These are phyloP conservation scores for Trachelus iudaicus DNA, from an alignment of 2,888 invertebrate species.

Conservation along the genomic window DNA sequence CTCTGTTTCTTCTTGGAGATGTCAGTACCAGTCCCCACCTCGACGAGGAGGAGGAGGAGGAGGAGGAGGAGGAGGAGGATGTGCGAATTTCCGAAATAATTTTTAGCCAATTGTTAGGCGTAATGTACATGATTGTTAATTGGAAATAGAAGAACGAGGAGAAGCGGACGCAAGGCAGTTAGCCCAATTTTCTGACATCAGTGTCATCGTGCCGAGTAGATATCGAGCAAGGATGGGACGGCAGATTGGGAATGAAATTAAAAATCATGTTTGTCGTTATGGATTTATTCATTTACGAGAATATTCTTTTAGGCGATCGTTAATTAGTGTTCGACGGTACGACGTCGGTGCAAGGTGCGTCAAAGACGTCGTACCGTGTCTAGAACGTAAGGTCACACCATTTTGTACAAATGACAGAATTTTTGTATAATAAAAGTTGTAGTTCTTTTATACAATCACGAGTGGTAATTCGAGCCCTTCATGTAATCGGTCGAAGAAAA, in stretches of 20 bases:
- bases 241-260: neutral
- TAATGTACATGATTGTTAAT: neutral
- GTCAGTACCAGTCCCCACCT: neutral
- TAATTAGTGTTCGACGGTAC: neutral
- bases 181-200: neutral
- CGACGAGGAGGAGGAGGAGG: neutral
- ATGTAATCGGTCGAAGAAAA: neutral
- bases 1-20: neutral
- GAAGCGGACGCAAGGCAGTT: neutral
- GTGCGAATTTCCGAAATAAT: neutral
- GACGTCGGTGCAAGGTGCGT: neutral
- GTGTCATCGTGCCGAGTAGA: neutral
- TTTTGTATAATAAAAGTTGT: slow-evolving; percentile 51
- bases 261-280: neutral
- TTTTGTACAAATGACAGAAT: slow-evolving; percentile 52
- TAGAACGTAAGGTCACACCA: slow-evolving; percentile 33
- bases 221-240: neutral
- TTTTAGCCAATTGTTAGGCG: neutral
- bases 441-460: slow-evolving; percentile 28
- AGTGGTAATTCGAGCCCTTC: neutral
- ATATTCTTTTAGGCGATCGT: neutral
- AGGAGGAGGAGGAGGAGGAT: too few relatives aligned
- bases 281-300: neutral
- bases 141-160: neutral
- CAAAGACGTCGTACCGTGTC: neutral